Percentiles rank a stretch among this genome's conserved stretches.
phyloP scores from a whole-genome alignment of 2,797 vertebrate genomes.

The Anas bernieri region DNA sequence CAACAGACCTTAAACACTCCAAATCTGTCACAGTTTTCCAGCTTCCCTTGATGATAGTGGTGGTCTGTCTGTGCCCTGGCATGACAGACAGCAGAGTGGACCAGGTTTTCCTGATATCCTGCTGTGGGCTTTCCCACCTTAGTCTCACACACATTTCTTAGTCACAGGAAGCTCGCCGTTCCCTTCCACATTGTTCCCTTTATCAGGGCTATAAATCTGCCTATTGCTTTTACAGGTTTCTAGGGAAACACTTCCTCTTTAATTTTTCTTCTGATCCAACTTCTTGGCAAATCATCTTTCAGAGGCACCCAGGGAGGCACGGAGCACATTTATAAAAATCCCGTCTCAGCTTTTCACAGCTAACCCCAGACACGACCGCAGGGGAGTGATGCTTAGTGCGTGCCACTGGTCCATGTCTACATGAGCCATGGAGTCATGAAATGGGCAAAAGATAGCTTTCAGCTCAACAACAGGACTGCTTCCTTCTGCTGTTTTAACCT shows the following conservation, averaged over 20 bases:
- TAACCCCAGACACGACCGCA: accelerated
- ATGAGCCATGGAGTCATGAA: background rate
- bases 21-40: background rate
- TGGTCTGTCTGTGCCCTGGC: background rate
- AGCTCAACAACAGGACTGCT: background rate
- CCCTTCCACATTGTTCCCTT: background rate
- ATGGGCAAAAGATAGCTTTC: background rate
- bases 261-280: background rate
- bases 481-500: background rate
- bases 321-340: background rate
- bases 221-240: background rate
- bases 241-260: background rate
- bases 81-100: no score
- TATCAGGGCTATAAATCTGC: background rate
- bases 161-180: background rate
- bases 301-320: background rate
- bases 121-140: background rate
- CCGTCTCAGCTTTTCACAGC: background rate
- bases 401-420: background rate
- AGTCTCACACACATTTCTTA: background rate
- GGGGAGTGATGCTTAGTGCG: accelerated
- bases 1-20: background rate
- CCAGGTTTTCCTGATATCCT: background rate
- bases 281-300: background rate
- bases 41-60: background rate